Conservation (phyloP, 2,797 vertebrate genomes). For the Acipenser ruthenus region DNA sequence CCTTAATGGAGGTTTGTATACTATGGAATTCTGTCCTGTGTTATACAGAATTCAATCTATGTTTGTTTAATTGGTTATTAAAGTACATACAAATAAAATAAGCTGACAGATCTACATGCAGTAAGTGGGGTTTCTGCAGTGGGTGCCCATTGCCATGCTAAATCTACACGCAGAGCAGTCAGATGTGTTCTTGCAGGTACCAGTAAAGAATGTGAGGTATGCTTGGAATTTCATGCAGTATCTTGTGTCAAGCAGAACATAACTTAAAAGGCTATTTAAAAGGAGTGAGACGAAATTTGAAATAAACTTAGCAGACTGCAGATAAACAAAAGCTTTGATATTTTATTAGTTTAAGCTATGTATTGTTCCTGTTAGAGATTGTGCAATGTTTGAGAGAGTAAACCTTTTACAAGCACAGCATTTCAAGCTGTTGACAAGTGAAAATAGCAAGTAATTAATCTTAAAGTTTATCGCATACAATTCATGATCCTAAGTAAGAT, state of each 20-base stretch:
- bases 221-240: not conserved
- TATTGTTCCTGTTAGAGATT: too few species aligned
- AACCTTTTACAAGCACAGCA: not conserved
- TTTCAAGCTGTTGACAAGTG: too few species aligned
- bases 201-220: not conserved
- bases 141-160: not conserved
- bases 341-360: not conserved
- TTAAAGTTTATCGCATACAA: too few species aligned
- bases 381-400: too few species aligned
- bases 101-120: not conserved
- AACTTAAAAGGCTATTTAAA: not conserved
- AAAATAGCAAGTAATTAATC: too few species aligned
- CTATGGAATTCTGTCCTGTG: too few species aligned
- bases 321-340: not conserved
- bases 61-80: not conserved
- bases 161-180: not conserved
- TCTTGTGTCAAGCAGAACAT: constrained; percentile 12
- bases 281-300: not conserved
- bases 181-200: constrained; percentile 19
- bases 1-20: not conserved
- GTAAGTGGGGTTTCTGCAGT: not conserved
- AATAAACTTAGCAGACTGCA: not conserved
- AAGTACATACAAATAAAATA: constrained; percentile 3
- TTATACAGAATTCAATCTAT: not conserved
- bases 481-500: too few species aligned